Evolutionary conservation across 2,888 invertebrate genomes (phyloP).

Genomic region (Orthonychiurus folsomi): DNA sequence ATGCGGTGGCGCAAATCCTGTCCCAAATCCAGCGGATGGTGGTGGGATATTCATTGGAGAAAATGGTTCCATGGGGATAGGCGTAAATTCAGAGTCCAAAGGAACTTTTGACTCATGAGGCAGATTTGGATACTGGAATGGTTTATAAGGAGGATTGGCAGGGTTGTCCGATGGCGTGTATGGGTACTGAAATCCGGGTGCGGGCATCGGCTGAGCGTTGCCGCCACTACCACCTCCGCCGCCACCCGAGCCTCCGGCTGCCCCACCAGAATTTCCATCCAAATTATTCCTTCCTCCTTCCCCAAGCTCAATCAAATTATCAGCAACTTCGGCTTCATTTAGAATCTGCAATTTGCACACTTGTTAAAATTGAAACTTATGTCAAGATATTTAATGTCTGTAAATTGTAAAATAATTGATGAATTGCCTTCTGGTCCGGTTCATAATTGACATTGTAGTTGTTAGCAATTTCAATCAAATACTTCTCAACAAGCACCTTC

Average conservation of each 20-base stretch:
- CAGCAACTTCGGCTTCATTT: constrained; percentile 58
- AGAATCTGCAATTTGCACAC: constrained; percentile 56
- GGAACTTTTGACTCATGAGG: constrained; percentile 18
- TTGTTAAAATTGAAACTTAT: not conserved
- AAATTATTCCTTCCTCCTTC: constrained; percentile 55
- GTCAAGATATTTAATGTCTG: no score
- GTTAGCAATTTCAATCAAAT: constrained; percentile 90
- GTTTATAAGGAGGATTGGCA: constrained; percentile 44
- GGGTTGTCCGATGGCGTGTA: constrained; percentile 49
- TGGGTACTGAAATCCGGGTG: constrained; percentile 68
- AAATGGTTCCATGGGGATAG: constrained; percentile 22
- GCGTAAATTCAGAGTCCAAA: constrained; percentile 40
- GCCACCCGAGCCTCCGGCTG: constrained; percentile 28
- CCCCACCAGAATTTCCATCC: constrained; percentile 41
- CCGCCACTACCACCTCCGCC: constrained; percentile 38
- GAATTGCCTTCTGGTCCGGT: constrained; percentile 70
- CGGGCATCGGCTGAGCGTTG: constrained; percentile 13
- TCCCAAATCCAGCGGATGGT: constrained; percentile 6
- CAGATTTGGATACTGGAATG: constrained; percentile 61
- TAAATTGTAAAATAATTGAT: no score
- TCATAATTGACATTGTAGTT: constrained; percentile 90
- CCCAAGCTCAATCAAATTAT: constrained; percentile 56
- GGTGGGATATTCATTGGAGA: constrained; percentile 24
- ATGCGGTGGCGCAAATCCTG: constrained; percentile 12
- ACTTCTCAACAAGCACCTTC: constrained; percentile 86